Evolutionary conservation across 2,113 vertebrate genomes (phyloP).

Genomic region (Panthera uncia): DNA sequence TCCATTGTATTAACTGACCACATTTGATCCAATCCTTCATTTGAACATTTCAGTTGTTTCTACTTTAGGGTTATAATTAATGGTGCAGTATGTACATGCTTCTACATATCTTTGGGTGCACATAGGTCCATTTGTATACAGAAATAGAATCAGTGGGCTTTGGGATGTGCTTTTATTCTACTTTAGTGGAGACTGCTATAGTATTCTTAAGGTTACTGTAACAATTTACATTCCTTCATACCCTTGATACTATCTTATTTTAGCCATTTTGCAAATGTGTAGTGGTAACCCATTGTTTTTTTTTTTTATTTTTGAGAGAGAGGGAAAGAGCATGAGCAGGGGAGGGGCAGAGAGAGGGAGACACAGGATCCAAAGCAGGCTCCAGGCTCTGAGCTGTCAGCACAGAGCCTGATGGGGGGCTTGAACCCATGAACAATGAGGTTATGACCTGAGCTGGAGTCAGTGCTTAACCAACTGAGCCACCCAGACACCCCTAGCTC

Average conservation of each 20-base stretch:
- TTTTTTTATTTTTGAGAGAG: too few species aligned
- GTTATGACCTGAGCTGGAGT: too few species aligned
- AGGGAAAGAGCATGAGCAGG: too few species aligned
- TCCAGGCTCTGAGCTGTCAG: too few species aligned
- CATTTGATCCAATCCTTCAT: neutral
- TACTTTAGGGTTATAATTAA: neutral
- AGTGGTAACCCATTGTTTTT: neutral
- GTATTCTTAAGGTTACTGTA: neutral
- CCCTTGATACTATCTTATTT: neutral
- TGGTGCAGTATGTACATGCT: neutral
- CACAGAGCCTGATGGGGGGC: too few species aligned
- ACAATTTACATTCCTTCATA: neutral
- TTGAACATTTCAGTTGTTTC: neutral
- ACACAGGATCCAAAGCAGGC: too few species aligned
- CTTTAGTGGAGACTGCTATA: neutral
- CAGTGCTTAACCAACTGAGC: too few species aligned
- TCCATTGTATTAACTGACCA: neutral
- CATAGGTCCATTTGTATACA: neutral
- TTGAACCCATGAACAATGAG: too few species aligned
- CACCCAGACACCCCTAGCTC: neutral
- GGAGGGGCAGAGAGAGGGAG: too few species aligned
- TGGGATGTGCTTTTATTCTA: neutral
- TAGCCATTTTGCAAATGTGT: neutral
- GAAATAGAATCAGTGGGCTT: neutral
- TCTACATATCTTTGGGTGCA: neutral